A percentile compares a stretch with the other conserved stretches of the same genome.
Evolutionary conservation across 2,113 vertebrate species (phyloP).

Genomic region (Eudyptes chrysolophus): DNA sequence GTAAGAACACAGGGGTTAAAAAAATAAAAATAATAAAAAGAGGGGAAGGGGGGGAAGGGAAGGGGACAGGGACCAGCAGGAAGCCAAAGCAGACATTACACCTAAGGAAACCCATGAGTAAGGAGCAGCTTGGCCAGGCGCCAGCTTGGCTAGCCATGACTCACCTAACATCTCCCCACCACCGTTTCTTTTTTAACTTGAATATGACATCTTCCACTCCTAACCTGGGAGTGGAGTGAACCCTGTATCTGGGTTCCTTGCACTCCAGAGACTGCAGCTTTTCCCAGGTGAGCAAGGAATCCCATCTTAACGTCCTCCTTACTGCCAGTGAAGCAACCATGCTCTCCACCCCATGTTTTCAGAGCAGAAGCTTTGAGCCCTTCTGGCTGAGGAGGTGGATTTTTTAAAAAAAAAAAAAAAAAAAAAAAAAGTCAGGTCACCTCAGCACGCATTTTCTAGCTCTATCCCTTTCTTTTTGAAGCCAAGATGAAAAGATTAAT

Average conservation of each 20-base stretch:
- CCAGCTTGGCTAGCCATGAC: conserved; percentile 11
- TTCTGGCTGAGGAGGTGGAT: background rate
- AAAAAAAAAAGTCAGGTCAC: background rate
- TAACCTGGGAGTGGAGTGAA: background rate
- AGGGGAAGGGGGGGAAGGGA: too few species aligned
- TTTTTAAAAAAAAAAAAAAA: background rate
- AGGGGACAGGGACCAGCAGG: background rate
- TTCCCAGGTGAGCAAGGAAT: background rate
- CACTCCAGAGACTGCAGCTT: background rate
- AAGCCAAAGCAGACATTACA: conserved; percentile 42
- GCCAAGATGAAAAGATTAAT: background rate
- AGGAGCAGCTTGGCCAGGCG: background rate
- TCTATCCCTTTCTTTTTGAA: background rate
- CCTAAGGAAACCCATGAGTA: conserved; percentile 31
- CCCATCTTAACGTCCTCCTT: background rate
- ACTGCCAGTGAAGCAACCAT: background rate
- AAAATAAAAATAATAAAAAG: background rate
- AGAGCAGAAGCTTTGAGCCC: background rate
- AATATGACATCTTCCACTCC: background rate
- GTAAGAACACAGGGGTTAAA: background rate
- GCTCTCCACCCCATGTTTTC: background rate
- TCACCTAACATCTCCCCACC: background rate
- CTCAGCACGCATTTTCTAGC: background rate
- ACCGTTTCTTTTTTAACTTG: background rate
- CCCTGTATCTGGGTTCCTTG: background rate